Base-by-base conservation (phyloP, 2,797 vertebrate genomes). In the Pteropus rufus region DNA sequence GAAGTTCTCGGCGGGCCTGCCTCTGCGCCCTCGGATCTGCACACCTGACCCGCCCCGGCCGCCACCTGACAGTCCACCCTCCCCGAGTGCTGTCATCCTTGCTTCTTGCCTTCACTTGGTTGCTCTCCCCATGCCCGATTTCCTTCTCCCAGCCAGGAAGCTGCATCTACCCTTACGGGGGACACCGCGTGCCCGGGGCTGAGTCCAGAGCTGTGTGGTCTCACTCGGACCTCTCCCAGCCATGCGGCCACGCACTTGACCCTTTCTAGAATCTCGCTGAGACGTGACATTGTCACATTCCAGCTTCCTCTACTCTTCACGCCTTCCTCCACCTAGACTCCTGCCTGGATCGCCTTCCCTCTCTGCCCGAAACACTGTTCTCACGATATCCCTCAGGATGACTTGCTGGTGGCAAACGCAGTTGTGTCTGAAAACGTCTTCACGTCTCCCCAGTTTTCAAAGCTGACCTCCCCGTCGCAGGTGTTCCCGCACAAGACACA, bases 221-320 rank as follows among this genome's bases (percentile, higher is more conserved):
- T 44, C 36, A 24, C 44, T 62, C 52, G 21, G 15, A 31, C 11
- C 64, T n/a, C 3, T 9, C 29, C n/a, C 16, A 7, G 29, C 36
- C 65, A 2, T 5, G 10, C 1, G 0, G 41, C 73, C 87, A 10
- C 16, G 1, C 0, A 8, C 2, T 10, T 16, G 29, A 3, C 7
- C 29, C 72, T 21, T n/a, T 7, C 24, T 0, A 1, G 15, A 69
- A 1, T 39, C 65, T 31, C 34, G 56, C 70, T 9, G 4, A 46
- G 16, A 21, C 5, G 1, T 3, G 6, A 15, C 36, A 36, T 36
- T 36, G 36, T 36, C 36, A 36, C 36, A 36, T 36, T 36, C 36
- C 34, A 34, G 34, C 54, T 6, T 36, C 41, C 54, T 56, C 46
- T 0, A 29, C 36, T 10, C 81, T 29, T 49, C 36, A 26, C 7